Evolutionary conservation across 2,797 vertebrate species (phyloP).

Genomic region (Harpagifer antarcticus): DNA sequence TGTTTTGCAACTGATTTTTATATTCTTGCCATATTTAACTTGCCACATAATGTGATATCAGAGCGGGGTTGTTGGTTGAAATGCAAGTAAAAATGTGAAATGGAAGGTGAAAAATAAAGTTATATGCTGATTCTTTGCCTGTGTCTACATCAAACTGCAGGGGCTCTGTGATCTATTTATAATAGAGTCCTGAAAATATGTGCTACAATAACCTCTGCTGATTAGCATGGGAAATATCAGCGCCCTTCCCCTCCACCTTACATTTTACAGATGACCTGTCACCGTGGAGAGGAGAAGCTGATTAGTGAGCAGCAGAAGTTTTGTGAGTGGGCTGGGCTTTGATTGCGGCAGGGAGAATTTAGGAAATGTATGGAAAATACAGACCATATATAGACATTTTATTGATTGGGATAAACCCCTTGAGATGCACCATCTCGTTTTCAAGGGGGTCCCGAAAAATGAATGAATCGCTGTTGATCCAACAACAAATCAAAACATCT

Average conservation of each 20-base stretch:
- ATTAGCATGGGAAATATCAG: constrained; percentile 31
- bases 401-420: too few species aligned
- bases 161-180: constrained; percentile 29
- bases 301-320: constrained; percentile 31
- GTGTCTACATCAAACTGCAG: neutral
- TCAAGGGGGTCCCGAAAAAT: too few species aligned
- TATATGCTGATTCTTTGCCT: constrained; percentile 1
- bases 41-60: neutral
- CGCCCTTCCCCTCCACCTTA: neutral
- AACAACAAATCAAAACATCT: constrained; percentile 3
- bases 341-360: constrained; percentile 31
- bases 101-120: constrained; percentile 9
- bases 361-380: constrained; percentile 6
- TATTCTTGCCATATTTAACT: constrained; percentile 1
- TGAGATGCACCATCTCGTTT: too few species aligned
- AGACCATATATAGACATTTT: too few species aligned
- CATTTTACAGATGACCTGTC: constrained; percentile 25
- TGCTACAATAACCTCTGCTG: constrained; percentile 22
- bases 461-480: neutral
- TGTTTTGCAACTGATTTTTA: neutral
- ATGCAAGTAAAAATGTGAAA: neutral
- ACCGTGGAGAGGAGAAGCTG: neutral
- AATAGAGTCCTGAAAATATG: constrained; percentile 38
- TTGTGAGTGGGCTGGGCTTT: constrained; percentile 25
- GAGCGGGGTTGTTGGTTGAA: neutral